Evolutionary conservation across 35 echinoderm and acorn worm species (phyloP).

Genomic region (Apostichopus japonicus): DNA sequence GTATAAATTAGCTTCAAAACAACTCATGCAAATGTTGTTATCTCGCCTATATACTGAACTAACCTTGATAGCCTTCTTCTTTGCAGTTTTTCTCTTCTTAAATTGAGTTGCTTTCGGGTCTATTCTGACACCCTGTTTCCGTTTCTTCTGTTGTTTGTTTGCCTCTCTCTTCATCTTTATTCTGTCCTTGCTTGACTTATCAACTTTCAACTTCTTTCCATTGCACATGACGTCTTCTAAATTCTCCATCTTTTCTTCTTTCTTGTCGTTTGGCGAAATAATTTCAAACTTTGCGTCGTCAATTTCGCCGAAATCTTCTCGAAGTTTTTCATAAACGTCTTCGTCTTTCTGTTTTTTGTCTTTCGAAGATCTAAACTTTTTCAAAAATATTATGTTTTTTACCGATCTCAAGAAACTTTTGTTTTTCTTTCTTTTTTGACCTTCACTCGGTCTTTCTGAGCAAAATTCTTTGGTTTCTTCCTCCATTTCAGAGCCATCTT

Average conservation of each 20-base stretch:
- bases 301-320: slow-evolving; percentile 3
- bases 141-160: background rate
- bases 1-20: no score
- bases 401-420: slow-evolving; percentile 25
- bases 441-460: background rate
- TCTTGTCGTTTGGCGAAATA: background rate
- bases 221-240: slow-evolving; percentile 22
- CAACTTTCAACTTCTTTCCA: slow-evolving; percentile 8
- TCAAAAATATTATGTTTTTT: slow-evolving; percentile 22
- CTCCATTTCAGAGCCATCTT: background rate
- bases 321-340: background rate
- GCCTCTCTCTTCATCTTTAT: background rate
- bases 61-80: slow-evolving; percentile 31
- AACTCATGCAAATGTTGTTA: no score
- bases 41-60: background rate
- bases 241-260: background rate
- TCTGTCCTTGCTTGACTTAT: slow-evolving; percentile 8
- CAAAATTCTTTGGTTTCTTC: background rate
- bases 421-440: background rate
- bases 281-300: slow-evolving; percentile 12
- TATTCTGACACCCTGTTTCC: slow-evolving; percentile 21
- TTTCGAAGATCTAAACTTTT: slow-evolving; percentile 25
- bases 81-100: slow-evolving; percentile 23
- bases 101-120: slow-evolving; percentile 33
- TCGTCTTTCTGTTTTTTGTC: background rate